Conservation (phyloP, 2,797 vertebrate species). For the Mallotus villosus region DNA sequence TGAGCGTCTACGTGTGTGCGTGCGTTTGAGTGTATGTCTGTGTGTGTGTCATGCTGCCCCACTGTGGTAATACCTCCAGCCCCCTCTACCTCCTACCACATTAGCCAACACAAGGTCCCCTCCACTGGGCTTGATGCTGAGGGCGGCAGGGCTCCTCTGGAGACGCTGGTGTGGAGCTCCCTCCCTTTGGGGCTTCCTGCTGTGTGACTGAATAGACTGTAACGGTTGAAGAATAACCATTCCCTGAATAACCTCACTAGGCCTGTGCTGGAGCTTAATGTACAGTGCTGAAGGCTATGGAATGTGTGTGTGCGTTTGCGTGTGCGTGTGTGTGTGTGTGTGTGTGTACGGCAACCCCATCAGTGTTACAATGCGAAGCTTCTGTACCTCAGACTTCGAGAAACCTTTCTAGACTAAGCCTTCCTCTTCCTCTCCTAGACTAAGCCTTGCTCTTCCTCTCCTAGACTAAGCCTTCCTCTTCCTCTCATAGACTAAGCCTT, state of each 20-base stretch:
- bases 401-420: no score
- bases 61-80: conserved; percentile 18
- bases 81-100: conserved; percentile 10
- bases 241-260: conserved; percentile 38
- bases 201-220: conserved; percentile 43
- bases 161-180: conserved; percentile 34
- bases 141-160: conserved; percentile 18
- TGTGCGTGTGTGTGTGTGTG: neutral
- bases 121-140: conserved; percentile 31
- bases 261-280: conserved; percentile 51
- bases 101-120: conserved; percentile 35
- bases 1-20: neutral
- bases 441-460: no score
- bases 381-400: no score
- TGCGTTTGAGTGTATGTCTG: no score
- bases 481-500: no score
- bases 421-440: no score
- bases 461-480: neutral
- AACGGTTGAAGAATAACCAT: conserved; percentile 42
- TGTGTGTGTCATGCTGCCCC: conserved; percentile 8
- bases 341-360: neutral
- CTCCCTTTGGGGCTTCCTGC: conserved; percentile 40
- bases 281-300: conserved; percentile 19
- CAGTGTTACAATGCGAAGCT: neutral
- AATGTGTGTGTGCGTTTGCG: neutral